phyloP scores from a whole-genome alignment of 2,888 invertebrate genomes.

The Pandemis corylana region DNA sequence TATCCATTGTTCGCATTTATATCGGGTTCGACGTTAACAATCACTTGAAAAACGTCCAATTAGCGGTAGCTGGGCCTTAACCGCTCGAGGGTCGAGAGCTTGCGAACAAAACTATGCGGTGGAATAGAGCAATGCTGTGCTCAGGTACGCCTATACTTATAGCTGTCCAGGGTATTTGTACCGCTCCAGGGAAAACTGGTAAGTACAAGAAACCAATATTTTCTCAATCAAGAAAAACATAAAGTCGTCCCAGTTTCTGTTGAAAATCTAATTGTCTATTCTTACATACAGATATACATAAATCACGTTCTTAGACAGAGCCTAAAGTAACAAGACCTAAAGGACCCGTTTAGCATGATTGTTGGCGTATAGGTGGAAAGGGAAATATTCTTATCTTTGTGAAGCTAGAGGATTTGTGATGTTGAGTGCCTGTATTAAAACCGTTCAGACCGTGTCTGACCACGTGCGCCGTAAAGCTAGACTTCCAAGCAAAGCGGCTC shows the following conservation, averaged over 20 bases:
- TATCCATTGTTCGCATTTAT: conserved; percentile 49
- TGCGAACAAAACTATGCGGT: conserved; percentile 79
- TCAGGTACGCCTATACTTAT: conserved; percentile 41
- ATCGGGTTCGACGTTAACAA: conserved; percentile 55
- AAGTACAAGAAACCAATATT: conserved; percentile 5
- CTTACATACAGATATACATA: background rate
- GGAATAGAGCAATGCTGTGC: conserved; percentile 67
- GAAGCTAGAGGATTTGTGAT: too few species aligned
- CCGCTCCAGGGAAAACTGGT: conserved; percentile 9
- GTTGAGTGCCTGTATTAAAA: too few species aligned
- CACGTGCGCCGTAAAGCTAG: too few species aligned
- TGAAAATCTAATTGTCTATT: background rate
- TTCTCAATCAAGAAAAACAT: background rate
- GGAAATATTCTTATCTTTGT: too few species aligned
- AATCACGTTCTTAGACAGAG: too few species aligned
- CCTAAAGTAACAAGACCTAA: too few species aligned
- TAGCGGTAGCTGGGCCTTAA: conserved; percentile 71
- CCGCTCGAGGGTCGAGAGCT: conserved; percentile 70
- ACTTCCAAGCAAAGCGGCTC: too few species aligned
- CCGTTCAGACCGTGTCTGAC: too few species aligned
- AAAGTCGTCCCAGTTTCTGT: background rate
- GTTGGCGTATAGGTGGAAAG: too few species aligned
- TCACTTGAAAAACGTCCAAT: conserved; percentile 70
- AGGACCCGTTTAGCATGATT: too few species aligned
- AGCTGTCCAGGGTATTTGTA: conserved; percentile 11